These are phyloP conservation scores for Suillia variegata DNA, from an alignment of 2,888 invertebrate genomes.

Conservation along the genomic window DNA sequence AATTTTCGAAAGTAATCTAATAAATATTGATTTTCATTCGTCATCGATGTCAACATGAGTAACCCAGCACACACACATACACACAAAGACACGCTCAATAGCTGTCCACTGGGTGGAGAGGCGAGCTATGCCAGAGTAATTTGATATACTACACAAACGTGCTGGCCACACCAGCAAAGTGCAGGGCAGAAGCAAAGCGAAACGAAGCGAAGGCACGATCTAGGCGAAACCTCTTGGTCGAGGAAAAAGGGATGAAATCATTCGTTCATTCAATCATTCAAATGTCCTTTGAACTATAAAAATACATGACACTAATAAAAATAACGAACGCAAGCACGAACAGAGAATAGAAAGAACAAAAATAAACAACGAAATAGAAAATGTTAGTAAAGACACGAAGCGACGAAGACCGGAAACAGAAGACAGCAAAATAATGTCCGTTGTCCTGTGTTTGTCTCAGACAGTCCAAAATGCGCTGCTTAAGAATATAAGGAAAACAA, in stretches of 20 bases:
- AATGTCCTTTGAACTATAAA: slow-evolving; percentile 60
- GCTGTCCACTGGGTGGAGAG: no score
- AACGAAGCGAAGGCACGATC: no score
- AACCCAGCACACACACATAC: slow-evolving; percentile 30
- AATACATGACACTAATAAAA: slow-evolving; percentile 60
- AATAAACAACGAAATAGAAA: slow-evolving; percentile 1
- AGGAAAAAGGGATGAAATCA: slow-evolving; percentile 54
- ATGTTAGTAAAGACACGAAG: background rate
- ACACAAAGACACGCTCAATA: no score
- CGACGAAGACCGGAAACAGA: background rate
- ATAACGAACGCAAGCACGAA: slow-evolving; percentile 40
- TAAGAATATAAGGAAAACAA: background rate
- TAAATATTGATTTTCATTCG: slow-evolving; percentile 59
- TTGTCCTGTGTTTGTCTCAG: background rate
- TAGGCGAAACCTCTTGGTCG: no score
- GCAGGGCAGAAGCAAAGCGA: no score
- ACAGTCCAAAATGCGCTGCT: background rate
- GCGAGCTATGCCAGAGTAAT: no score
- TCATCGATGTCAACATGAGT: slow-evolving; percentile 41
- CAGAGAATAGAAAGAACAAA: slow-evolving; percentile 13
- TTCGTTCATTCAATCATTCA: slow-evolving; percentile 60
- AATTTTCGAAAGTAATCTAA: slow-evolving; percentile 56
- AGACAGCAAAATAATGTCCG: background rate
- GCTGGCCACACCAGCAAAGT: slow-evolving; percentile 37
- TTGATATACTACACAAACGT: slow-evolving; percentile 50